These are phyloP conservation scores for Galaxea fascicularis DNA, from an alignment of 92 coral and sea anemone genomes.

Conservation along the genomic window DNA sequence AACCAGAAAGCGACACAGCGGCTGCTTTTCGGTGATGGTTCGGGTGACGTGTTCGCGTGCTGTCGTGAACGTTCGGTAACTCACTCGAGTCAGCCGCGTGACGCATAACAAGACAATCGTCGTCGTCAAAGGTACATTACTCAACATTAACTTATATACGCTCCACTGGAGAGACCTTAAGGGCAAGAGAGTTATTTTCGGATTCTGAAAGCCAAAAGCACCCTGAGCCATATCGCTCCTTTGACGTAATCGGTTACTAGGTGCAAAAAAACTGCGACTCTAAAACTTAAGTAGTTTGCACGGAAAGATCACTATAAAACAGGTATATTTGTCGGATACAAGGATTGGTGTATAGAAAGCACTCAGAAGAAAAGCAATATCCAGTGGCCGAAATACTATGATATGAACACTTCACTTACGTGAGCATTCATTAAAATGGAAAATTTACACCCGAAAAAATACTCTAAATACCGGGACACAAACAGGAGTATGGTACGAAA, in stretches of 20 bases:
- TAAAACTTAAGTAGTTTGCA: not conserved
- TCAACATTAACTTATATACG: constrained; percentile 8
- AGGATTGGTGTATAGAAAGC: not conserved
- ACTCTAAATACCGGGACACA: not conserved
- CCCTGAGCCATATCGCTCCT: not conserved
- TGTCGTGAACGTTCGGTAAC: constrained; percentile 35
- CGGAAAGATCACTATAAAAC: not conserved
- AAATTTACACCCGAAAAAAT: not conserved
- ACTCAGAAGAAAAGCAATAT: not conserved
- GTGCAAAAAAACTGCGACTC: not conserved
- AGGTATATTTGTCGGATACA: not conserved
- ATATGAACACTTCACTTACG: not conserved
- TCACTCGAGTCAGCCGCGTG: not conserved
- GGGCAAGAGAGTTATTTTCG: constrained; percentile 14
- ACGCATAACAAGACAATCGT: constrained; percentile 19
- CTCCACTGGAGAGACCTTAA: constrained; percentile 5
- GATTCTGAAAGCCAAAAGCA: not conserved
- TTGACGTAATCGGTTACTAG: constrained; percentile 15
- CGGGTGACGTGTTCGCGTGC: constrained; percentile 17
- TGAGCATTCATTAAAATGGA: not conserved
- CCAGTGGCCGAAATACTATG: not conserved
- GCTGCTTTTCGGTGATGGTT: not conserved
- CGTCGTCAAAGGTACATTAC: constrained; percentile 38
- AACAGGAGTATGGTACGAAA: too few species aligned
- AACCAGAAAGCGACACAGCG: not conserved